Conservation (phyloP, 2,797 vertebrate genomes). For the Siniperca scherzeri region DNA sequence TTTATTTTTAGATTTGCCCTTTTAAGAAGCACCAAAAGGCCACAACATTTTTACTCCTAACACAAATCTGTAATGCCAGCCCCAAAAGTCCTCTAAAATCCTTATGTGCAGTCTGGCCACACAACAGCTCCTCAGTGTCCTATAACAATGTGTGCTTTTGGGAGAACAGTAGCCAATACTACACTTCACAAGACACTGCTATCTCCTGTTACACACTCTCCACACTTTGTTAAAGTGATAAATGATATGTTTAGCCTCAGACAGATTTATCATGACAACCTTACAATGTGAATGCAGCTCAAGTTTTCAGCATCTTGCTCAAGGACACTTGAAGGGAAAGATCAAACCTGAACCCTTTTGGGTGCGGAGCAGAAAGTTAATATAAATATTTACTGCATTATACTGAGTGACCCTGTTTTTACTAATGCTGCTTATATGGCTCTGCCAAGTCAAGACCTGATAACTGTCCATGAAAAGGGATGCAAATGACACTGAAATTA, state of each 20-base stretch:
- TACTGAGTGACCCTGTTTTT: background rate
- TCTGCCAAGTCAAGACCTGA: conserved; percentile 10
- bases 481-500: conserved; percentile 52
- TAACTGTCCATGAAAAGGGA: conserved; percentile 40
- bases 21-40: conserved; percentile 28
- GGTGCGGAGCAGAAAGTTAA: background rate
- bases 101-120: conserved; percentile 30
- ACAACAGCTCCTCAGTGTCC: conserved; percentile 59
- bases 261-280: background rate
- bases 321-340: background rate
- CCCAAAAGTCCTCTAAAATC: conserved; percentile 1
- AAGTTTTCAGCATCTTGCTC: background rate
- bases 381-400: background rate
- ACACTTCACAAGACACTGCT: conserved; percentile 33
- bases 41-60: background rate
- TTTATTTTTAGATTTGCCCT: conserved; percentile 25
- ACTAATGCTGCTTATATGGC: background rate
- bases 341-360: background rate
- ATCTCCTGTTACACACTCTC: background rate
- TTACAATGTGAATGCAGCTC: background rate
- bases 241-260: background rate
- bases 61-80: conserved; percentile 30
- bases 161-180: conserved; percentile 14
- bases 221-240: background rate
- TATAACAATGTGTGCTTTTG: conserved; percentile 54